Base-by-base conservation (phyloP, 1,140 invertebrate genomes). In the Ceratosolen solmsi region DNA sequence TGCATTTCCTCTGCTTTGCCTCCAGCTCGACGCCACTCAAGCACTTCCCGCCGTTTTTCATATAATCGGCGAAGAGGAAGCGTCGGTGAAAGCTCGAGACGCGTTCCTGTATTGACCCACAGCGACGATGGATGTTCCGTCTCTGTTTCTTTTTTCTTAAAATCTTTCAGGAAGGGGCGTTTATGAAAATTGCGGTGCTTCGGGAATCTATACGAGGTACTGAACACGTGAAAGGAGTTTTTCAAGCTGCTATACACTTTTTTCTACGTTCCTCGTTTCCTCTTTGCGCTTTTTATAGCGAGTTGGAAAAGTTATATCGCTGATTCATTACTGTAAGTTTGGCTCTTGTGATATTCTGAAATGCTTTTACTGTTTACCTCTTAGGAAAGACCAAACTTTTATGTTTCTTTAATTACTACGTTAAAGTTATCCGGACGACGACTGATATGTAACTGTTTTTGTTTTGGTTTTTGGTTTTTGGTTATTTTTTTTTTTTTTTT, bases 101-200 rank as follows among this genome's bases (percentile, higher is more conserved):
- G 46, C 60, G 41, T 77, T 65, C 41, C 27, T 65, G 54, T 38
- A 68, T 65, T 79, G 65, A 30, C 25, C 41, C 63, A 13, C 25
- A 30, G 33, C n/a, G 36, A n/a, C 68, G 20, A 80, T 49, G 41
- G 54, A 72, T 63, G 25, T n/a, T 75, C 46, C 9, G 22, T 68
- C 76, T 54, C 49, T 79, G 38, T 30, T 68, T 70, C 22, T 38
- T 56, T 33, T 22, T 30, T 58, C 49, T 79, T 38, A 15, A 4
- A 38, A 46, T 49, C 56, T 38, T 27, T 15, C 15, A 49, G 36
- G 1, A 56, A 79, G 7, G 30, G 68, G 56, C 71, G 79, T 80
- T 80, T 80, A 80, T 80, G 79, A 80, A 80, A 80, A 80, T 80
- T 80, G 56, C 71, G 70, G 56, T 63, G n/a, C 71, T 79, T 79